Evolutionary conservation across 2,797 vertebrate genomes (phyloP).

Genomic region (Falco novaeseelandiae): DNA sequence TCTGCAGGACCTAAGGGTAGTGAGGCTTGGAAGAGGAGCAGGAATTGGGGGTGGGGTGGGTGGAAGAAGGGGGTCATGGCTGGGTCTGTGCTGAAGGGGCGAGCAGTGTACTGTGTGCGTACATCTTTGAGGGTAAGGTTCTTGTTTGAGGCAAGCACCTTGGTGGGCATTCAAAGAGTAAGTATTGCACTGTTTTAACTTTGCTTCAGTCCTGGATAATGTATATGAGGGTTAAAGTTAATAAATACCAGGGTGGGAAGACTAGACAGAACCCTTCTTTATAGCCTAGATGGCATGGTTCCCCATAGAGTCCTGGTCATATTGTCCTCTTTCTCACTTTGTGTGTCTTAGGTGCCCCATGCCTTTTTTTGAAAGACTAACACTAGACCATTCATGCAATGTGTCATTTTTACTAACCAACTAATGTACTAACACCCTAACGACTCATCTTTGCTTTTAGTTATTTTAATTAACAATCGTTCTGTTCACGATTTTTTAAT

Average conservation of each 20-base stretch:
- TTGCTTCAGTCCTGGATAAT: not conserved
- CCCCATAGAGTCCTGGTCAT: constrained; percentile 77
- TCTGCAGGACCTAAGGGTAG: not conserved
- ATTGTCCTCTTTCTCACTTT: constrained; percentile 79
- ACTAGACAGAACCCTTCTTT: constrained; percentile 10
- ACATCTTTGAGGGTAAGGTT: not conserved
- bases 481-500: constrained; percentile 90
- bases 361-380: constrained; percentile 86
- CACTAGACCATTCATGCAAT: constrained; percentile 95
- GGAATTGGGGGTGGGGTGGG: not conserved
- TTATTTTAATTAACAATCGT: constrained; percentile 92
- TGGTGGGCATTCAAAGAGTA: constrained; percentile 63
- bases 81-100: constrained; percentile 5
- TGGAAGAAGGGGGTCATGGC: not conserved
- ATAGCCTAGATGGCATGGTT: constrained; percentile 51
- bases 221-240: not conserved
- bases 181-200: constrained; percentile 62
- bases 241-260: constrained; percentile 22
- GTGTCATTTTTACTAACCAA: constrained; percentile 95
- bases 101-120: not conserved
- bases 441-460: constrained; percentile 94
- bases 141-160: not conserved
- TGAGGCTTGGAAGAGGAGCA: not conserved
- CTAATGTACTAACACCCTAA: constrained; percentile 99
- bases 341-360: constrained; percentile 83